These are phyloP conservation scores for Caenorhabditis wallacei DNA, from an alignment of 2,888 invertebrate species.

Conservation along the genomic window DNA sequence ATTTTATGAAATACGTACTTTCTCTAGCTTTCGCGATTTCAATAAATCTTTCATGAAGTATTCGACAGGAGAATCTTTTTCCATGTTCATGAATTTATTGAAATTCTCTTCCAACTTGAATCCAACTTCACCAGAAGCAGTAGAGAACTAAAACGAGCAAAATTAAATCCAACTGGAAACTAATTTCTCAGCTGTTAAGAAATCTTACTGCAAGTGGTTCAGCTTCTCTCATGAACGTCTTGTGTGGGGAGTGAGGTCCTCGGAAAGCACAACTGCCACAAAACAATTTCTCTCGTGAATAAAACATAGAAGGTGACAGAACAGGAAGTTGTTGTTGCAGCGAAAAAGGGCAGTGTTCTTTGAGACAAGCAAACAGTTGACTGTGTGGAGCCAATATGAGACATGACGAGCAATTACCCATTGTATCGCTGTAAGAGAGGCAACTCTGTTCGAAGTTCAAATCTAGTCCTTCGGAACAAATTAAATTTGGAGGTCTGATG, in stretches of 20 bases:
- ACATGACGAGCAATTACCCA: conserved; percentile 16
- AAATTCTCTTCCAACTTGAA: neutral
- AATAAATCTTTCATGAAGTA: neutral
- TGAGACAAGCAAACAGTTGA: conserved; percentile 32
- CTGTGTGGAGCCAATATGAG: conserved; percentile 3
- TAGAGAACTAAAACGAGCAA: conserved; percentile 9
- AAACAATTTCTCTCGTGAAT: conserved; percentile 11
- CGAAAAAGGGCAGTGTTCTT: neutral
- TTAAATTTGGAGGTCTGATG: too few species aligned
- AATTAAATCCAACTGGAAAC: too few species aligned
- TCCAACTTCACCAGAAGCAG: conserved; percentile 19
- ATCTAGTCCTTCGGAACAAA: too few species aligned
- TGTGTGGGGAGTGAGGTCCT: conserved; percentile 13
- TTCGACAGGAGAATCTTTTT: neutral
- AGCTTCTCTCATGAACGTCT: neutral
- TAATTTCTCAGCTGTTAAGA: neutral
- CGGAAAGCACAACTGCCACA: conserved; percentile 29
- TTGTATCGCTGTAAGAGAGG: conserved; percentile 11
- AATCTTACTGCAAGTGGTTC: conserved; percentile 14
- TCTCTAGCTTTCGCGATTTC: neutral
- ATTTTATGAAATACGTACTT: neutral
- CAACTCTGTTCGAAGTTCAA: too few species aligned
- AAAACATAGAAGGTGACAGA: conserved; percentile 9
- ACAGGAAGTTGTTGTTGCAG: conserved; percentile 1
- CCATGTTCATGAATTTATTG: neutral